A percentile compares a stretch with the other conserved stretches of the same genome.
Evolutionary conservation across 2,888 invertebrate genomes (phyloP).

Genomic region (Aplocera efformata): DNA sequence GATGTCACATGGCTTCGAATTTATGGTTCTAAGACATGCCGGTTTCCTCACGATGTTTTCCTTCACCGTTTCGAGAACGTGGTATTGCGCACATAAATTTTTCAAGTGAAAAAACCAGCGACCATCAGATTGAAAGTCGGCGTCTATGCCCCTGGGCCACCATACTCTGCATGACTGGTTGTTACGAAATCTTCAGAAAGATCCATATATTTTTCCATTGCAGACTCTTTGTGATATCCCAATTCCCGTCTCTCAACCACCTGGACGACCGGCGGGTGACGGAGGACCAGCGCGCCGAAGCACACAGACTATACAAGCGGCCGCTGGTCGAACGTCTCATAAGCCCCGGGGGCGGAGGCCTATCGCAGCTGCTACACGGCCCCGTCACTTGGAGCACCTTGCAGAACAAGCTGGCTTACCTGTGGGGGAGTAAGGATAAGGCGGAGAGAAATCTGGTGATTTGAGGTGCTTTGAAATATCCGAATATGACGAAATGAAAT

Average conservation of each 20-base stretch:
- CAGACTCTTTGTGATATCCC: constrained; percentile 87
- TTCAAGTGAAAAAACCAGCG: too few species aligned
- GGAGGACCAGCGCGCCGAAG: constrained; percentile 82
- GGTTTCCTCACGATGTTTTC: too few species aligned
- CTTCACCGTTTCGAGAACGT: too few species aligned
- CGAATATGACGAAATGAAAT: too few species aligned
- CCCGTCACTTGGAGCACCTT: constrained; percentile 56
- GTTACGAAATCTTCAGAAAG: too few species aligned
- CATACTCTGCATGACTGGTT: too few species aligned
- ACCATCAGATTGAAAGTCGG: too few species aligned
- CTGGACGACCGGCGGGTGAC: constrained; percentile 87
- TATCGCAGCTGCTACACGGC: constrained; percentile 51
- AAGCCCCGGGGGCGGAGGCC: constrained; percentile 44
- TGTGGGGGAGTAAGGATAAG: constrained; percentile 30
- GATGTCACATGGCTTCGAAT: too few species aligned
- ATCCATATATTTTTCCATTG: constrained; percentile 11
- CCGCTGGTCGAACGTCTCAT: constrained; percentile 79
- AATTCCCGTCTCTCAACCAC: constrained; percentile 84
- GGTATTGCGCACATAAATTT: too few species aligned
- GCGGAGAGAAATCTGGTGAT: constrained; percentile 46
- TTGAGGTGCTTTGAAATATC: too few species aligned
- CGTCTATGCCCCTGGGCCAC: too few species aligned
- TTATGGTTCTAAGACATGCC: too few species aligned
- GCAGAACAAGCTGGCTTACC: constrained; percentile 47
- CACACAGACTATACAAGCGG: constrained; percentile 81